Percentiles rank a stretch among this genome's conserved stretches.
Conservation (phyloP, 92 coral and sea anemone species). For the Muricea muricata region DNA sequence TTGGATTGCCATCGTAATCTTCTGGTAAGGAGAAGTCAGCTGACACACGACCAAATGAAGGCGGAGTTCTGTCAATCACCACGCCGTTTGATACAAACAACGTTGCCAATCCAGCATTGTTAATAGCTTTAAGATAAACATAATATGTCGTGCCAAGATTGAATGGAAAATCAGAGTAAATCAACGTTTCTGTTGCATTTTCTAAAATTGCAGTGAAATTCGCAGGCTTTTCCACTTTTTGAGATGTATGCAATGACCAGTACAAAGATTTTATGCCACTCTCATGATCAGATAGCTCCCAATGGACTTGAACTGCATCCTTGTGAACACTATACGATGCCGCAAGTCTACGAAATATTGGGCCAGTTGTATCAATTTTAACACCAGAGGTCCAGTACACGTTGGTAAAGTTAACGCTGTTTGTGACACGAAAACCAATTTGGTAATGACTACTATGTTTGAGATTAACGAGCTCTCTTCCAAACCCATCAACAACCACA, state of each 20-base stretch:
- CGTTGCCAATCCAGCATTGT: conserved; percentile 69
- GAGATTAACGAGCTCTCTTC: conserved; percentile 45
- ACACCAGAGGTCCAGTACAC: conserved; percentile 91
- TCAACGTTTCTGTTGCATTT: conserved; percentile 17
- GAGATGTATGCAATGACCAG: conserved; percentile 84
- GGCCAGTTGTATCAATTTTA: conserved; percentile 79
- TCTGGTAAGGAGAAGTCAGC: conserved; percentile 77
- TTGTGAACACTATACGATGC: conserved; percentile 64
- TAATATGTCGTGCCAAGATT: conserved; percentile 77
- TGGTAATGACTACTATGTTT: conserved; percentile 69
- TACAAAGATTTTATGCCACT: conserved; percentile 70
- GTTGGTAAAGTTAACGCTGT: conserved; percentile 67
- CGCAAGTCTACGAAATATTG: conserved; percentile 65
- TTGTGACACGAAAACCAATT: conserved; percentile 74
- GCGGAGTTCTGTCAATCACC: conserved; percentile 83
- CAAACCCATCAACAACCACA: conserved; percentile 83
- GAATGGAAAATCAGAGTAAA: conserved; percentile 57
- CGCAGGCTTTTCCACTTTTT: conserved; percentile 61
- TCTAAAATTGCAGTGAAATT: conserved; percentile 53
- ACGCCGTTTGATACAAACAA: conserved; percentile 78
- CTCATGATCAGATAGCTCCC: conserved; percentile 73
- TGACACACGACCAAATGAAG: conserved; percentile 67
- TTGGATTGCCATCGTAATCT: conserved; percentile 76
- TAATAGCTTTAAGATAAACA: conserved; percentile 65
- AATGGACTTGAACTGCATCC: conserved; percentile 59